These are phyloP conservation scores for Lathronympha strigana DNA, from an alignment of 2,888 invertebrate genomes.

Conservation along the genomic window DNA sequence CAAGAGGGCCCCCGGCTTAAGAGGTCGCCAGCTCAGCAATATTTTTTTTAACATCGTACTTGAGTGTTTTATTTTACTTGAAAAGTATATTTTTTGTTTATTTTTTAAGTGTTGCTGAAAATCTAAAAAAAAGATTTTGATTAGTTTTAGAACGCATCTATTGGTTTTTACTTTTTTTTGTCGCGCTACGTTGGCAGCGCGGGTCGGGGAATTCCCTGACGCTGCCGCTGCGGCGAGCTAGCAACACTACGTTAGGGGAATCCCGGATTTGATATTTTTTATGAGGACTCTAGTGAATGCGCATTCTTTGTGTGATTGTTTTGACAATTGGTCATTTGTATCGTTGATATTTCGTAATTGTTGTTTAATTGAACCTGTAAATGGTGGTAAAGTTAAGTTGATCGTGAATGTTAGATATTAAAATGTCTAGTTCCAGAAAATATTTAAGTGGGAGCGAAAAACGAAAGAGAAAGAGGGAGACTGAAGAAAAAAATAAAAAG, in stretches of 20 bases:
- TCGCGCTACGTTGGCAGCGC: slow-evolving; percentile 9
- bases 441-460: slow-evolving; percentile 21
- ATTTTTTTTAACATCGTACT: too few relatives aligned
- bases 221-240: slow-evolving; percentile 15
- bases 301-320: slow-evolving; percentile 1
- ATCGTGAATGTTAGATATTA: slow-evolving; percentile 16
- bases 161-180: slow-evolving; percentile 38
- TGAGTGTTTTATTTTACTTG: too few relatives aligned
- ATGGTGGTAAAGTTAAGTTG: slow-evolving; percentile 6
- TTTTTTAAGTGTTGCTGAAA: too few relatives aligned
- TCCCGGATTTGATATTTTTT: slow-evolving; percentile 8
- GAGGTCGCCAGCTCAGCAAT: too few relatives aligned
- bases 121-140: too few relatives aligned
- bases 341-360: slow-evolving; percentile 19
- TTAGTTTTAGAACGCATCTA: not conserved
- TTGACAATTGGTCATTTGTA: slow-evolving; percentile 18
- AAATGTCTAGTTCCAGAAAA: slow-evolving; percentile 29
- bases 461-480: slow-evolving; percentile 28
- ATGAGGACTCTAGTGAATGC: slow-evolving; percentile 6
- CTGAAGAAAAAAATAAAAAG: slow-evolving; percentile 23
- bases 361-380: slow-evolving; percentile 1
- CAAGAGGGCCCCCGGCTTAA: too few relatives aligned
- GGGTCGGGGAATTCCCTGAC: slow-evolving; percentile 8
- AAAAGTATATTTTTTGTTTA: too few relatives aligned
- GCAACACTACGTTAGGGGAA: slow-evolving; percentile 7